Base-by-base conservation (phyloP, 2,113 vertebrate species). In the Xiphophorus maculatus region DNA sequence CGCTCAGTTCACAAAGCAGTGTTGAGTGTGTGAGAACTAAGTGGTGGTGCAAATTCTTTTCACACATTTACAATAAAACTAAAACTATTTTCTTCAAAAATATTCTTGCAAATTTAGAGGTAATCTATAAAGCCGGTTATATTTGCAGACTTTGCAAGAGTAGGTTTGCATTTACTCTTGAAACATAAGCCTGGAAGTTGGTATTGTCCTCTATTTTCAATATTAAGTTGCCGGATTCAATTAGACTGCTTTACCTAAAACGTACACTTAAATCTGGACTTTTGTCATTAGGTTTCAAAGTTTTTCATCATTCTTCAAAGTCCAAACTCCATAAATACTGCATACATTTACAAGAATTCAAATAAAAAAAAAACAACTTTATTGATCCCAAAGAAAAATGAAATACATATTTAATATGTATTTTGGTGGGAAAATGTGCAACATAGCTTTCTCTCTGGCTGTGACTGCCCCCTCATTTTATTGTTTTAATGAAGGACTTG, bases 381-480 rank as follows among this genome's bases (percentile, higher is more conserved):
- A 37, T 37, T 37, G 35, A 37, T 37, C 35, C 35, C 35, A 37
- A 37, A 37, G 35, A 37, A 10, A 37, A 37, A 37, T 37, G 10
- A 37, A 37, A 37, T 37, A n/a, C n/a, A n/a, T n/a, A n/a, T n/a
- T n/a, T n/a, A n/a, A n/a, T n/a, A n/a, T n/a, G n/a, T n/a, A n/a
- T n/a, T n/a, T n/a, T 68, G 48, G 13, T 69, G 37, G 7, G 66
- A 76, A 69, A 58, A 71, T 8, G 14, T 25, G 51, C 5, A 54
- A 7, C 15, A 54, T 25, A 42, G 63, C 42, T 69, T 80, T 15
- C n/a, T 1, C 13, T 33, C 62, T 48, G 7, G 48, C 62, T 33
- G 28, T 54, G 22, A 13, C 37, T 69, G 15, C 48, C 77, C 27
- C 69, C 14, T 84, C 69, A 22, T 84, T 35, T 84, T 35, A 68